Evolutionary conservation across 2,888 invertebrate species (phyloP).

Genomic region (Tipula vernalis): DNA sequence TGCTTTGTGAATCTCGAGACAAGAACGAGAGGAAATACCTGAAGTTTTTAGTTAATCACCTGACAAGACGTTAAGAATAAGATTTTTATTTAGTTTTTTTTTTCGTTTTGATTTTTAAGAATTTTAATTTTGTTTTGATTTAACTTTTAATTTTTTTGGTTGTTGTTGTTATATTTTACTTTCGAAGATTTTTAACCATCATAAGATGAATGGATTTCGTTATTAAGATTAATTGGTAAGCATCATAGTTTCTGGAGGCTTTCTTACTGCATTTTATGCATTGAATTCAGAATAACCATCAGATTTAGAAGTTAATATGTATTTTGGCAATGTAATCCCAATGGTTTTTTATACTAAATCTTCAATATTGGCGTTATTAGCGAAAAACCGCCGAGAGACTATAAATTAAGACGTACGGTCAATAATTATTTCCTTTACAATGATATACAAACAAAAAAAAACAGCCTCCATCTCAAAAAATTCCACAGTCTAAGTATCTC

Average conservation of each 20-base stretch:
- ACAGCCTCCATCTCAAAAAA: background rate
- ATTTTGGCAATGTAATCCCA: no score
- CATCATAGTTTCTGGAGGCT: background rate
- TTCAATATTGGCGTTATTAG: no score
- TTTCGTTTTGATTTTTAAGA: background rate
- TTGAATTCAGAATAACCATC: no score
- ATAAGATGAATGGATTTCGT: background rate
- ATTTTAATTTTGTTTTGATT: constrained; percentile 4
- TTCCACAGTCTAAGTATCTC: background rate
- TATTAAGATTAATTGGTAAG: background rate
- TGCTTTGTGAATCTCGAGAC: background rate
- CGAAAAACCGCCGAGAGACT: no score
- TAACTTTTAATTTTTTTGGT: background rate
- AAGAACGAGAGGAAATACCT: background rate
- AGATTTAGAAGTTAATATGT: no score
- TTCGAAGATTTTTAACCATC: background rate
- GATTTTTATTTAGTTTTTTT: background rate
- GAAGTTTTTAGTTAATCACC: background rate
- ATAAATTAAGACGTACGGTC: background rate
- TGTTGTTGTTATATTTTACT: background rate
- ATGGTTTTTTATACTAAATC: no score
- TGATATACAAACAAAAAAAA: background rate
- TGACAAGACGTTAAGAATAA: background rate
- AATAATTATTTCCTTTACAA: background rate
- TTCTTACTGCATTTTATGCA: no score